These are phyloP conservation scores for Leptocoma aspasia DNA, from an alignment of 2,113 vertebrate species.

Conservation along the genomic window DNA sequence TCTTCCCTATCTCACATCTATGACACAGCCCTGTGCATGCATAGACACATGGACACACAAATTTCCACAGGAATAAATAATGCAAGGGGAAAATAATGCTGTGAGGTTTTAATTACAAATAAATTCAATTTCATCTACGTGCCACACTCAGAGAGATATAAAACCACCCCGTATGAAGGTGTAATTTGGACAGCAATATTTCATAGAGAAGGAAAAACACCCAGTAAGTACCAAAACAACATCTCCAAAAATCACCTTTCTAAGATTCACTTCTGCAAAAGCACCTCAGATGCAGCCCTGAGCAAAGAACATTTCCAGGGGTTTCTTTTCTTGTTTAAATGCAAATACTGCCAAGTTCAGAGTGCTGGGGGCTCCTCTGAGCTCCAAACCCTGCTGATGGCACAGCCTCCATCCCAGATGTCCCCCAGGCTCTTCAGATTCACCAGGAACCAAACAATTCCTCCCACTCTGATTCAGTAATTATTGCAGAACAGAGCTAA, in stretches of 20 bases:
- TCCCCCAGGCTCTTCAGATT: background rate
- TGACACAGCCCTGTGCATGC: background rate
- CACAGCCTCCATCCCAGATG: background rate
- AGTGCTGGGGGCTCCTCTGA: background rate
- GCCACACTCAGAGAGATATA: background rate
- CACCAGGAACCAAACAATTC: background rate
- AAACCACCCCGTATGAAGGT: fast-evolving
- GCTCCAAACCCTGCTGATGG: background rate
- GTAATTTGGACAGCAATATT: background rate
- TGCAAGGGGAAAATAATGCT: background rate
- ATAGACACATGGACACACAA: fast-evolving
- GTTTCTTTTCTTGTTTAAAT: background rate
- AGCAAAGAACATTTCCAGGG: background rate
- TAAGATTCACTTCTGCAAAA: background rate
- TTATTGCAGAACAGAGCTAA: background rate
- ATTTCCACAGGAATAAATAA: background rate
- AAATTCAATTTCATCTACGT: background rate
- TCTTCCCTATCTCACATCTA: background rate
- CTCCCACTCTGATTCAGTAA: background rate
- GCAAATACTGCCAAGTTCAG: background rate
- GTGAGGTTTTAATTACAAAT: background rate
- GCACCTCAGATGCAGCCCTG: background rate
- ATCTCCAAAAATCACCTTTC: background rate
- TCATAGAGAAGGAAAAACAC: background rate
- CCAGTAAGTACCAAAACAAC: background rate